Percentiles rank a stretch among this genome's conserved stretches.
Evolutionary conservation across 2,113 vertebrate genomes (phyloP).

Genomic region (Gadus chalcogrammus): DNA sequence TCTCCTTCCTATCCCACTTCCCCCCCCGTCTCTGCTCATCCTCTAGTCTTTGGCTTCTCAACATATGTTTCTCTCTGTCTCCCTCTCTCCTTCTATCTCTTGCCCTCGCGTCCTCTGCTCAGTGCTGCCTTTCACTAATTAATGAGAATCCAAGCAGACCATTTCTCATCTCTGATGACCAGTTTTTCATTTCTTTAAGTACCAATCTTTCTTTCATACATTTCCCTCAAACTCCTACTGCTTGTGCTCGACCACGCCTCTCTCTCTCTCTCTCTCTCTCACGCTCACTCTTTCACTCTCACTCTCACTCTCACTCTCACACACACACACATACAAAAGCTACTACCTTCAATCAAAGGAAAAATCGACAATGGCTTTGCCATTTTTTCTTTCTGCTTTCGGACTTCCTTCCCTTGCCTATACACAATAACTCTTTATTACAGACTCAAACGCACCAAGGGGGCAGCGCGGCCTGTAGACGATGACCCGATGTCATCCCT

Average conservation of each 20-base stretch:
- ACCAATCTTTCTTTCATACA: constrained; percentile 36
- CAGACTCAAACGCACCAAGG: too few relatives aligned
- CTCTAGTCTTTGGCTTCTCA: neutral
- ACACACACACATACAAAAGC: too few relatives aligned
- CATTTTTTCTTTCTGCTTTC: neutral
- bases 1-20: neutral
- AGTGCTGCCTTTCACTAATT: constrained; percentile 26
- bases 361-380: too few relatives aligned
- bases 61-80: constrained; percentile 1
- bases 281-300: constrained; percentile 2
- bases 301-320: constrained; percentile 8
- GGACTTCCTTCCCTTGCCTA: neutral
- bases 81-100: constrained; percentile 12
- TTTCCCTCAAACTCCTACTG: constrained; percentile 21
- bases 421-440: too few relatives aligned
- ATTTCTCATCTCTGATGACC: constrained; percentile 52
- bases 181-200: constrained; percentile 60
- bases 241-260: neutral
- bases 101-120: constrained; percentile 17
- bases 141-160: constrained; percentile 44
- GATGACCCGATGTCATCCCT: too few relatives aligned
- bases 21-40: neutral
- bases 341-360: too few relatives aligned
- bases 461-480: too few relatives aligned
- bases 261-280: constrained; percentile 9